Conservation (phyloP, 1,140 invertebrate species). For the Hyphantria cunea region DNA sequence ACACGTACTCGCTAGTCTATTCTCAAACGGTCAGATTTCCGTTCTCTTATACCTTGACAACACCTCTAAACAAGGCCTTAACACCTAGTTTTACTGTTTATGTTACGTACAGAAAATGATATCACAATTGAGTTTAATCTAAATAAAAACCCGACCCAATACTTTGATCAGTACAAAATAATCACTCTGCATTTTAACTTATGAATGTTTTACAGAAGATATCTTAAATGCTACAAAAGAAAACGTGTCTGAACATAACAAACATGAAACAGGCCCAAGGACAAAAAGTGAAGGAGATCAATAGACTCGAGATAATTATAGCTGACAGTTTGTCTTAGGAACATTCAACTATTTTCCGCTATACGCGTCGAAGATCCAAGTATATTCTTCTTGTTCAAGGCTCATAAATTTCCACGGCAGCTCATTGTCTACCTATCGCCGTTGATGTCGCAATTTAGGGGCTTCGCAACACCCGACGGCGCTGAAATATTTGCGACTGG, state of each 20-base stretch:
- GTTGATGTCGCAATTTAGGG: conserved; percentile 55
- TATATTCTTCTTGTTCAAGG: conserved; percentile 6
- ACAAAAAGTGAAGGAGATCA: background rate
- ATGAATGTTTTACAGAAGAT: too few species aligned
- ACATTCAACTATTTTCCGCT: conserved; percentile 24
- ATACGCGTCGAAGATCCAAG: conserved; percentile 7
- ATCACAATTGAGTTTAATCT: too few species aligned
- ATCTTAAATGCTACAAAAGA: background rate
- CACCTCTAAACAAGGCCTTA: too few species aligned
- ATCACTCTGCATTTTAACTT: too few species aligned
- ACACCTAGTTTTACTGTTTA: too few species aligned
- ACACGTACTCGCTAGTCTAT: too few species aligned
- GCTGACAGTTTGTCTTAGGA: conserved; percentile 18
- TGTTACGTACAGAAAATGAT: too few species aligned
- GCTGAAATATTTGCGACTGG: conserved; percentile 60
- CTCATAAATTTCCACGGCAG: conserved; percentile 48
- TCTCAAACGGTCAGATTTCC: too few species aligned
- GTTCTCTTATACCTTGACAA: too few species aligned
- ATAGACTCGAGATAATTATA: conserved; percentile 17
- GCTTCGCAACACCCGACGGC: conserved; percentile 42
- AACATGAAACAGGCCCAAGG: background rate
- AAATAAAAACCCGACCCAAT: too few species aligned
- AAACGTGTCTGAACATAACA: background rate
- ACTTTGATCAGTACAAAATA: too few species aligned
- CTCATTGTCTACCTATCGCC: conserved; percentile 57